phyloP scores from a whole-genome alignment of 2,113 vertebrate species.

The Oriolus oriolus region DNA sequence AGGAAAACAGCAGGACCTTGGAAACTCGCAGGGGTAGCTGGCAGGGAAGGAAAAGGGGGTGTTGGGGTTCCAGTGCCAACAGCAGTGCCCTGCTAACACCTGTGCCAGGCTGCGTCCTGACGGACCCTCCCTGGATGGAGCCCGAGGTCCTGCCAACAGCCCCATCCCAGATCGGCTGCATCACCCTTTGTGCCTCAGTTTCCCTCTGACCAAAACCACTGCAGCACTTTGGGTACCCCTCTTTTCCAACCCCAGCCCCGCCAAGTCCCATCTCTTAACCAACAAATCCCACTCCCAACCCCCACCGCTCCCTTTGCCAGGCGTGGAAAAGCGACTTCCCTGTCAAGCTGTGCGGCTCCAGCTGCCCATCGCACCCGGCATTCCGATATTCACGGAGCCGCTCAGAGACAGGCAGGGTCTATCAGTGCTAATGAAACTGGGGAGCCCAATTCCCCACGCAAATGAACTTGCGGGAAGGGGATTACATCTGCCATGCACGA shows the following conservation, averaged over 20 bases:
- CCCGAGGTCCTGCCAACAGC: rapidly evolving
- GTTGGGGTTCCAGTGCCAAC: too few relatives aligned
- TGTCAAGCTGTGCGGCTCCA: not conserved
- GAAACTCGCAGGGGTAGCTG: not conserved
- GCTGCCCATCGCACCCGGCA: not conserved
- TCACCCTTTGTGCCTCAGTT: not conserved
- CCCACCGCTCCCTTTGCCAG: not conserved
- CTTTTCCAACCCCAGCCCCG: not conserved
- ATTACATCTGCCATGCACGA: not conserved
- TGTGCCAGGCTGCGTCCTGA: not conserved
- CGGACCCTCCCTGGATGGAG: not conserved
- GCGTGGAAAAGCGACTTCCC: rapidly evolving
- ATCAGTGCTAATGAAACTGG: conserved; percentile 41
- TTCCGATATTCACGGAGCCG: not conserved
- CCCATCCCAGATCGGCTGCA: rapidly evolving
- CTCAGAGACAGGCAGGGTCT: not conserved
- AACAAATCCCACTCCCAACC: not conserved
- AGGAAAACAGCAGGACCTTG: not conserved
- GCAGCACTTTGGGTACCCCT: not conserved
- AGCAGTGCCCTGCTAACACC: not conserved
- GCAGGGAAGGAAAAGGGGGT: not conserved
- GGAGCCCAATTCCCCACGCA: conserved; percentile 39
- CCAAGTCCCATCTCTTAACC: too few relatives aligned
- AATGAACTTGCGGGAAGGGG: not conserved
- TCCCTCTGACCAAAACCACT: not conserved